phyloP scores from a whole-genome alignment of 2,888 invertebrate genomes.

The Orchesellides sinensis region DNA sequence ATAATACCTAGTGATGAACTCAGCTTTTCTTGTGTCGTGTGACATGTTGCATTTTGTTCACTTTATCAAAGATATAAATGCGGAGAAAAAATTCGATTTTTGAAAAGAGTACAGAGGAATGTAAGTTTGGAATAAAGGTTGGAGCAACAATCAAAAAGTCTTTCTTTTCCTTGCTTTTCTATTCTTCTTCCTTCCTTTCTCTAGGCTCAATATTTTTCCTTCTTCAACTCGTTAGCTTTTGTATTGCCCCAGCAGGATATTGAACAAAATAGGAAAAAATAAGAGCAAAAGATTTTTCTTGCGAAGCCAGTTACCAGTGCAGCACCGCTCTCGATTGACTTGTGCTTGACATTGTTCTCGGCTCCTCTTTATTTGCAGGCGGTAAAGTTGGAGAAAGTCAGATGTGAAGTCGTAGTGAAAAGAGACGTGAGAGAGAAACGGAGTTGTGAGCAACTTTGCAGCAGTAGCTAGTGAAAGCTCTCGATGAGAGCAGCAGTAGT shows the following conservation, averaged over 20 bases:
- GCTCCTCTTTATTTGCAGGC: background rate
- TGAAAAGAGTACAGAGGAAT: too few relatives aligned
- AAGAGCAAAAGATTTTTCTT: background rate
- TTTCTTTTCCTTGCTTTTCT: constrained; percentile 10
- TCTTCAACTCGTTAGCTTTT: constrained; percentile 43
- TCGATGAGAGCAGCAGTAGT: constrained; percentile 45
- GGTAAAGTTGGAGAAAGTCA: background rate
- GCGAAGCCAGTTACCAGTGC: background rate
- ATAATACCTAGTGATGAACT: background rate
- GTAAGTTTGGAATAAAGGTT: constrained; percentile 7
- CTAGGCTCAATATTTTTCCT: constrained; percentile 6
- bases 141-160: constrained; percentile 25
- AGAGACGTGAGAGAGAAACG: background rate
- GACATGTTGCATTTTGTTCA: constrained; percentile 6
- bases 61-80: background rate
- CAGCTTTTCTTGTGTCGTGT: background rate
- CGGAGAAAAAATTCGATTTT: too few relatives aligned
- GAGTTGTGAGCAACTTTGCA: background rate
- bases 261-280: background rate
- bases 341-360: constrained; percentile 3
- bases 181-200: background rate
- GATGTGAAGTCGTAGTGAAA: too few relatives aligned
- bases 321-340: background rate
- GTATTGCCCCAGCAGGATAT: constrained; percentile 29
- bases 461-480: constrained; percentile 11